Evolutionary conservation across 2,113 vertebrate species (phyloP).

Genomic region (Odontesthes bonariensis): DNA sequence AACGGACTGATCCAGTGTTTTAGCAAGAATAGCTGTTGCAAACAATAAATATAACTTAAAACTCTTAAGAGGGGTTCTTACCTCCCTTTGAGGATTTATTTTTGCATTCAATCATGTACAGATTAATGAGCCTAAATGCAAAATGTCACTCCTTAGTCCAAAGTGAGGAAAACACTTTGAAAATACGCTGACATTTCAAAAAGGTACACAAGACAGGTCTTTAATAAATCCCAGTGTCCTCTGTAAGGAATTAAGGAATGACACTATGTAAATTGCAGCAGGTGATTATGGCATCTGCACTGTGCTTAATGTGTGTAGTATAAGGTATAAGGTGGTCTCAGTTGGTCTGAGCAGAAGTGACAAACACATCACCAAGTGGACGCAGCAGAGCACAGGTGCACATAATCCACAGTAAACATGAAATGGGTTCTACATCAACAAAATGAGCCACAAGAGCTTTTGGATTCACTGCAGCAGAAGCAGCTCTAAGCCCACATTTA

Average conservation of each 20-base stretch:
- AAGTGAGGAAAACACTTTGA: neutral
- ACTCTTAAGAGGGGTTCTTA: neutral
- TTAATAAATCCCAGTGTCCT: neutral
- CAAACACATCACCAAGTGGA: conserved; percentile 7
- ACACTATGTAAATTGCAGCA: neutral
- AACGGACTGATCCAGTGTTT: no score
- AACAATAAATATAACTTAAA: conserved; percentile 4
- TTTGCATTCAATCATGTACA: neutral
- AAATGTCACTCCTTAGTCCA: neutral
- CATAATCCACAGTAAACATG: conserved; percentile 24
- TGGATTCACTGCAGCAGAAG: conserved; percentile 3
- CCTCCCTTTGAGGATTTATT: neutral
- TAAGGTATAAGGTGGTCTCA: neutral
- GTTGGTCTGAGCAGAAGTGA: neutral
- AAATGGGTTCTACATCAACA: conserved; percentile 7
- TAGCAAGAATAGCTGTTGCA: neutral
- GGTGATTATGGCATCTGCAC: neutral
- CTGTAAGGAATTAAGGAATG: neutral
- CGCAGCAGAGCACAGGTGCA: conserved; percentile 15
- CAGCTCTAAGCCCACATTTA: conserved; percentile 19
- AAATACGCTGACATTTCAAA: neutral
- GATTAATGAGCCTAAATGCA: neutral
- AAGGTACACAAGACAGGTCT: neutral
- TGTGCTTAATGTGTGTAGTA: neutral
- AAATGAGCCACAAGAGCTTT: conserved; percentile 1